Base-by-base conservation (phyloP, 2,113 vertebrate species). In the Hymenochirus boettgeri region DNA sequence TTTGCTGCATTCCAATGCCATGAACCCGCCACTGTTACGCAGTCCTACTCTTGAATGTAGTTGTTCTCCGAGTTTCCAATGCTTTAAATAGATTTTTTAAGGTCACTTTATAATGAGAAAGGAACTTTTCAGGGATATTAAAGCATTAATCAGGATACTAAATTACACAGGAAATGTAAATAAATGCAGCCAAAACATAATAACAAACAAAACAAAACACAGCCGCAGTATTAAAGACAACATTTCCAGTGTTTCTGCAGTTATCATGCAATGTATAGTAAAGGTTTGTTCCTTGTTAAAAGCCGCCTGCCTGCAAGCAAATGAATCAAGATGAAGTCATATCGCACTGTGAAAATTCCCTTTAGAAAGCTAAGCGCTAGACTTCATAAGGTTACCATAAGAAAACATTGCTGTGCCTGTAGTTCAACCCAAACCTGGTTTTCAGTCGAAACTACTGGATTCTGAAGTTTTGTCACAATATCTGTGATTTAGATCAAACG, bases 1-100 rank as follows among this genome's bases (percentile, higher is more conserved):
- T 37, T n/a, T 58, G 22, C 23, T 59, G 47, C 25, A 69, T 69
- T 59, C 65, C 65, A 18, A 53, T 45, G 65, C 56, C 31, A 53
- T 69, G 57, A 69, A 50, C 47, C 52, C 18, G 19, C 24, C 33
- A 22, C 23, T 69, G 24, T 53, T 42, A 31, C 9, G 12, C 29
- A 5, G 7, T 19, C 7, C 18, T 53, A n/a, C 5, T 19, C 35
- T 42, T 24, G 57, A 60, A 69, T 69, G 47, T 26, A 39, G 65
- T 35, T 53, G 53, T 59, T 58, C 52, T 12, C 37, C 33, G 15
- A 23, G 45, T 60, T 53, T 53, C 12, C 13, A 31, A 23, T 35
- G 59, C 27, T 60, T 42, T 57, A 42, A 29, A 60, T 53, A 18
- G 35, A 60, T 10, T 19, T 46, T 48, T 53, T 69, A 7, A 45